phyloP scores from a whole-genome alignment of 1,140 invertebrate genomes.

The Drosophila rhopaloa region DNA sequence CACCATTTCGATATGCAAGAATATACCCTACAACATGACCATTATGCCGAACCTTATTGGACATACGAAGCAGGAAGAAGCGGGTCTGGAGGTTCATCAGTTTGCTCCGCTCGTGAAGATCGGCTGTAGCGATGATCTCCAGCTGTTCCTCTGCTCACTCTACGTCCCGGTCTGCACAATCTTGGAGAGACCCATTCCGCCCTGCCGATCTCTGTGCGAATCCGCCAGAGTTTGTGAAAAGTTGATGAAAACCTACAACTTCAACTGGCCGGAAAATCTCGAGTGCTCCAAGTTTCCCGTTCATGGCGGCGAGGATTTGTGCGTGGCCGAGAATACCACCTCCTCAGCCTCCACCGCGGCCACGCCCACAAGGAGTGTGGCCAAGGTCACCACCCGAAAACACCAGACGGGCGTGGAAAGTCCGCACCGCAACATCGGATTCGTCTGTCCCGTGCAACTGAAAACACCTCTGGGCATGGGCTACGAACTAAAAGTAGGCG shows the following conservation, averaged over 20 bases:
- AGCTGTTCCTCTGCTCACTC: conserved; percentile 98
- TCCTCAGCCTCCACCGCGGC: conserved; percentile 63
- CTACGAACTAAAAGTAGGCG: conserved; percentile 93
- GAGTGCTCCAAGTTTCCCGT: conserved; percentile 96
- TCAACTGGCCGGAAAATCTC: conserved; percentile 96
- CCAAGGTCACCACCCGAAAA: conserved; percentile 70
- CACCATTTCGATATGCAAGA: conserved; percentile 95
- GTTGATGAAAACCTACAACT: conserved; percentile 97
- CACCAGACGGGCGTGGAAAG: conserved; percentile 72
- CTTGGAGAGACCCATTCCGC: conserved; percentile 94
- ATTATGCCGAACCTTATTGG: conserved; percentile 98
- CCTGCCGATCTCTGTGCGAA: conserved; percentile 95
- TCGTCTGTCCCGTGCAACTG: conserved; percentile 94
- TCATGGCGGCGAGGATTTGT: conserved; percentile 88
- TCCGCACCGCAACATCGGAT: conserved; percentile 89
- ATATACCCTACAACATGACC: conserved; percentile 97
- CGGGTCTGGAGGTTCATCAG: conserved; percentile 96
- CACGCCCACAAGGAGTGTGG: conserved; percentile 67
- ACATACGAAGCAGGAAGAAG: conserved; percentile 97
- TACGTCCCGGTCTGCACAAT: conserved; percentile 98
- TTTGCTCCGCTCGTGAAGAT: conserved; percentile 98
- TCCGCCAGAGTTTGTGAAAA: conserved; percentile 96
- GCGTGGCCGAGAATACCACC: conserved; percentile 94
- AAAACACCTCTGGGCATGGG: conserved; percentile 91
- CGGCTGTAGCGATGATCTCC: conserved; percentile 96